Conservation (phyloP, 92 coral and sea anemone genomes). For the Zoanthus sansibaricus region DNA sequence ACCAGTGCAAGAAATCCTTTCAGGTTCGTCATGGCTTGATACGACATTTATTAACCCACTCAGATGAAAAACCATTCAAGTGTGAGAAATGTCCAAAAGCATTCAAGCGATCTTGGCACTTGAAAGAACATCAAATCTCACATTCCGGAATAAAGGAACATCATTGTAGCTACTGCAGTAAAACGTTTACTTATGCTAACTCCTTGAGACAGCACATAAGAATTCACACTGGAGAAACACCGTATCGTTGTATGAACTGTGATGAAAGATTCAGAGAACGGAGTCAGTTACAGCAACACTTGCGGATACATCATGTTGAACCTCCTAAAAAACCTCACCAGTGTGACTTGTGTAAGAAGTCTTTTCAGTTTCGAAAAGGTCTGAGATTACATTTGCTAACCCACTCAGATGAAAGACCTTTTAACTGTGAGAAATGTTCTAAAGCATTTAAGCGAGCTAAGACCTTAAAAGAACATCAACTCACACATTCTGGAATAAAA, state of each 20-base stretch:
- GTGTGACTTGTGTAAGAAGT: conserved; percentile 1
- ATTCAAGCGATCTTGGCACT: neutral
- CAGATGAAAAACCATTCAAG: conserved; percentile 11
- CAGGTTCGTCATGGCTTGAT: neutral
- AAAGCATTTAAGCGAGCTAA: conserved; percentile 13
- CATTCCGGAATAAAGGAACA: conserved; percentile 4
- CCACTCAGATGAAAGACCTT: conserved; percentile 26
- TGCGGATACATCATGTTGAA: conserved; percentile 1
- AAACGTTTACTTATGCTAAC: neutral
- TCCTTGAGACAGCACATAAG: conserved; percentile 21
- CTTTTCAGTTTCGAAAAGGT: neutral
- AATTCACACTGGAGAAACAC: conserved; percentile 32
- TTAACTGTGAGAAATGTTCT: neutral
- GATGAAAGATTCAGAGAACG: neutral
- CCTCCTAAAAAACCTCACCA: neutral
- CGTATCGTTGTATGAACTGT: conserved; percentile 3
- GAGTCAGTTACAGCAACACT: neutral
- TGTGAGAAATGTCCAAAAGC: conserved; percentile 18
- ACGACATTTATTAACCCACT: conserved; percentile 1
- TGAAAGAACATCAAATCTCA: neutral
- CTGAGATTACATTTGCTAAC: neutral
- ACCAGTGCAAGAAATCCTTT: neutral
- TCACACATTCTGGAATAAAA: neutral
- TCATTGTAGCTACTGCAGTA: neutral
- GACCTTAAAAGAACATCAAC: neutral